Evolutionary conservation across 2,113 vertebrate genomes (phyloP).

Genomic region (Ornithorhynchus anatinus): DNA sequence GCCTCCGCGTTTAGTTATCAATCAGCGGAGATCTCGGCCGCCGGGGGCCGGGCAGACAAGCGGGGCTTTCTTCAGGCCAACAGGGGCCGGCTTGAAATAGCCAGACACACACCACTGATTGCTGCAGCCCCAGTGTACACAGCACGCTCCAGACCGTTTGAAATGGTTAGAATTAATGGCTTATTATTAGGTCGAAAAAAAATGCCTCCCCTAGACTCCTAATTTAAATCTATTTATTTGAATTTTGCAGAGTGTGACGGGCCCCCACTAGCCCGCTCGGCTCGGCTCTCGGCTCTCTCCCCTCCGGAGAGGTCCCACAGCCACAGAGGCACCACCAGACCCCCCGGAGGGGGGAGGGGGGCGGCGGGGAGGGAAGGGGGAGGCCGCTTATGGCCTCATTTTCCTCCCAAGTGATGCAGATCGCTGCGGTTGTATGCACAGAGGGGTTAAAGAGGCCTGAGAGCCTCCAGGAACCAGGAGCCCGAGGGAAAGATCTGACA

Average conservation of each 20-base stretch:
- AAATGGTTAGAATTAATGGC: slow-evolving; percentile 70
- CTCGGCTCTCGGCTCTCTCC: slow-evolving; percentile 2
- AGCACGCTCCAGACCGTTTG: slow-evolving; percentile 65
- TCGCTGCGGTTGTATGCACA: not conserved
- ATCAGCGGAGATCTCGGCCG: slow-evolving; percentile 67
- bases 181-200: slow-evolving; percentile 68
- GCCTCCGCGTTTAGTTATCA: slow-evolving; percentile 70
- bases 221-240: slow-evolving; percentile 64
- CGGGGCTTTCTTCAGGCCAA: slow-evolving; percentile 72
- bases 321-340: slow-evolving; percentile 15
- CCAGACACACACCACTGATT: slow-evolving; percentile 71
- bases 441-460: slow-evolving; percentile 17
- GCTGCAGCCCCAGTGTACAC: slow-evolving; percentile 68
- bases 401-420: slow-evolving; percentile 24
- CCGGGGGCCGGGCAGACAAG: slow-evolving; percentile 62
- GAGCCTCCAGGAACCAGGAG: not conserved
- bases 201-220: slow-evolving; percentile 58
- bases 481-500: not conserved
- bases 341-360: not conserved
- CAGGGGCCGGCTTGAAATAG: slow-evolving; percentile 71
- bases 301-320: not conserved
- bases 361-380: not conserved
- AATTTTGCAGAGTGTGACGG: slow-evolving; percentile 21
- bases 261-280: slow-evolving; percentile 1
- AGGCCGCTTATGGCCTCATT: not conserved